Conservation (phyloP, 2,797 vertebrate species). For the Myiotriccus ornatus region DNA sequence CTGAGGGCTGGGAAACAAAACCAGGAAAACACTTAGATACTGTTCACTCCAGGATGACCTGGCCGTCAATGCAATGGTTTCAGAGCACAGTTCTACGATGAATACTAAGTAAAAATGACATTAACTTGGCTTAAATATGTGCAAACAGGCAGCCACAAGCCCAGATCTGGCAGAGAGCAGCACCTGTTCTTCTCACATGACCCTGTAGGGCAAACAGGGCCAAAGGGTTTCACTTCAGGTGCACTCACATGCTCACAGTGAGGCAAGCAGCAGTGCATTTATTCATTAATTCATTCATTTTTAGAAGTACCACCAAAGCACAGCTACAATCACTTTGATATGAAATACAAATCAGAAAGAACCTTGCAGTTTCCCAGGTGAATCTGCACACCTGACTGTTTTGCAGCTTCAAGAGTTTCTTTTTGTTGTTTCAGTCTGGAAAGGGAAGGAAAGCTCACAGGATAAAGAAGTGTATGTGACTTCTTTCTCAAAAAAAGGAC, state of each 20-base stretch:
- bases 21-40: accelerated
- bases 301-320: background rate
- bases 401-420: background rate
- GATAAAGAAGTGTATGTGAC: background rate
- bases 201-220: background rate
- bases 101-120: background rate
- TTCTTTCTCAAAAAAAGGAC: background rate
- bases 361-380: background rate
- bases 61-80: background rate
- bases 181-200: background rate
- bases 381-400: background rate
- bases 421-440: background rate
- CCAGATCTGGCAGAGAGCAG: background rate
- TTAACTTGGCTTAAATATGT: background rate
- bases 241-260: background rate
- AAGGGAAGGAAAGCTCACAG: background rate
- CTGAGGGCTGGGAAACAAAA: background rate
- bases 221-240: background rate
- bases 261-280: background rate
- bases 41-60: background rate
- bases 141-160: background rate
- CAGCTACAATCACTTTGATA: background rate
- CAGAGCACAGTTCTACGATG: background rate
- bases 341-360: background rate
- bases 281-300: background rate